Percentiles rank a stretch among this genome's conserved stretches.
phyloP scores from a whole-genome alignment of 2,797 vertebrate species.

The Periparus ater region DNA sequence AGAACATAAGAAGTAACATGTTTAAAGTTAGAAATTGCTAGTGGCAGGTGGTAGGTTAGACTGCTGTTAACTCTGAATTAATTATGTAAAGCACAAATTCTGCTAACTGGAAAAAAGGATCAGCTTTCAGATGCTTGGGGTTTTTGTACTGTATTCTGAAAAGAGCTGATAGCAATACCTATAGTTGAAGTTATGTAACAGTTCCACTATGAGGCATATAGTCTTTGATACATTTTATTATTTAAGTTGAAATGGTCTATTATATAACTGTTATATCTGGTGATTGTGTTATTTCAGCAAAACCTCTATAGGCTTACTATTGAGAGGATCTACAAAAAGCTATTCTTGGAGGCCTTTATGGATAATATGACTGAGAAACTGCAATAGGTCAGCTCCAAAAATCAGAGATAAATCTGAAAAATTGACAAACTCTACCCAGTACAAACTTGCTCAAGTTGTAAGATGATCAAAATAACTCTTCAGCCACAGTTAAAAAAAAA shows the following conservation, averaged over 20 bases:
- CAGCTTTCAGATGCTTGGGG: not conserved
- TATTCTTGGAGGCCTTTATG: not conserved
- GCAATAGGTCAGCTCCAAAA: not conserved
- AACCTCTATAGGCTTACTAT: not conserved
- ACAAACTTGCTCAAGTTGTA: not conserved
- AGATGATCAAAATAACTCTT: not conserved
- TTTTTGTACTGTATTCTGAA: not conserved
- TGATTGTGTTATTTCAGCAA: not conserved
- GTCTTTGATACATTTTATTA: not conserved
- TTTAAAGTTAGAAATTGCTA: not conserved
- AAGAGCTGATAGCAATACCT: not conserved
- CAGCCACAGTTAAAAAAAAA: not conserved
- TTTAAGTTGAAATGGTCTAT: not conserved
- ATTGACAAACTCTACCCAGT: not conserved
- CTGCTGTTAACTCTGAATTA: slow-evolving; percentile 4
- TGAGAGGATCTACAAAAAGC: not conserved
- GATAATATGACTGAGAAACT: not conserved
- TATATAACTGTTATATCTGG: not conserved
- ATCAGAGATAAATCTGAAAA: not conserved
- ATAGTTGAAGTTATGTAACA: not conserved
- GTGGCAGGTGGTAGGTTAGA: slow-evolving; percentile 1
- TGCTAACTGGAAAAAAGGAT: not conserved
- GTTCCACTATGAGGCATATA: not conserved
- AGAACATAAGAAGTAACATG: not conserved
- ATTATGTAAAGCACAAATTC: not conserved